Evolutionary conservation across 2,113 vertebrate species (phyloP).

Genomic region (Sylvietta virens): DNA sequence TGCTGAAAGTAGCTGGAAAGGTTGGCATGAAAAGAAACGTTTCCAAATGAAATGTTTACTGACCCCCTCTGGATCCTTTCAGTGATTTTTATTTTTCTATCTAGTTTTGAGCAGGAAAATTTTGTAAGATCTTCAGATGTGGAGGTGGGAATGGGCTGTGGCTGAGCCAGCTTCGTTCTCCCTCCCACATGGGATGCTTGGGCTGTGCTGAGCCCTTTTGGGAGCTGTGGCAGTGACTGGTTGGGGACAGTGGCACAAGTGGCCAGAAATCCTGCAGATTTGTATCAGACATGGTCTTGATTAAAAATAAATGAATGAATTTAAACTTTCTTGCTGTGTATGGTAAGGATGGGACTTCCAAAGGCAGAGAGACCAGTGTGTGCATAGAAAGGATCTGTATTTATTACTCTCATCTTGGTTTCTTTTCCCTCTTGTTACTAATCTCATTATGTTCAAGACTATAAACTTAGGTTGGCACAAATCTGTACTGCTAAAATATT

Average conservation of each 20-base stretch:
- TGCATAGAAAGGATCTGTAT: background rate
- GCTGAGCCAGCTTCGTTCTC: background rate
- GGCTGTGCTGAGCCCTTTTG: background rate
- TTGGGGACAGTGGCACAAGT: background rate
- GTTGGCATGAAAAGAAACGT: background rate
- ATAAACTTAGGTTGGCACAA: slow-evolving; percentile 53
- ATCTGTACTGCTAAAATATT: slow-evolving; percentile 57
- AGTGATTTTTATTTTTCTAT: background rate
- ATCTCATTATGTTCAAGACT: slow-evolving; percentile 46
- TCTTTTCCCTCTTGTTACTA: slow-evolving; percentile 22
- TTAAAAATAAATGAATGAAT: background rate
- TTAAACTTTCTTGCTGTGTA: background rate
- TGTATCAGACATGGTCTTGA: background rate
- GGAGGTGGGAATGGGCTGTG: background rate
- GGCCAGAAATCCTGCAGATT: background rate
- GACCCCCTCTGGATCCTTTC: background rate
- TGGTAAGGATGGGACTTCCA: background rate
- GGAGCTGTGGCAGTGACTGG: background rate
- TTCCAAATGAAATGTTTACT: background rate
- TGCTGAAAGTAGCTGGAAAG: background rate
- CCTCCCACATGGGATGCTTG: background rate
- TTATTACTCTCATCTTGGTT: background rate
- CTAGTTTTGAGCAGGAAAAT: background rate
- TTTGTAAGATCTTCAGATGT: background rate
- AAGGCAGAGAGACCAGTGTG: background rate